These are phyloP conservation scores for Struthidea cinerea DNA, from an alignment of 2,113 vertebrate genomes.

Conservation along the genomic window DNA sequence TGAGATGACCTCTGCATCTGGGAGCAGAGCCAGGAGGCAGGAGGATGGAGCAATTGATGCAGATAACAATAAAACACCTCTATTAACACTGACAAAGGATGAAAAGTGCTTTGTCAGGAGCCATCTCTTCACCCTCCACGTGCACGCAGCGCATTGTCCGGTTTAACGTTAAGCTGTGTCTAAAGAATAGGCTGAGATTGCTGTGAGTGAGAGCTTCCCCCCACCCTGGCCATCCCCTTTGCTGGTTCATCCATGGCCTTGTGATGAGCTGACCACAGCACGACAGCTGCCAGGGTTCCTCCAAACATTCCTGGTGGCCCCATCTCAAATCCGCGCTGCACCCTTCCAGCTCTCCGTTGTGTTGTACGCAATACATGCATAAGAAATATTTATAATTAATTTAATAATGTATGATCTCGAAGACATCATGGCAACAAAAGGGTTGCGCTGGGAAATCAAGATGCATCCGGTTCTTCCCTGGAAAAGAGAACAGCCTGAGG, in stretches of 20 bases:
- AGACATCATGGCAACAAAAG: background rate
- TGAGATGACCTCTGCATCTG: background rate
- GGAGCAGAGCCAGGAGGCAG: background rate
- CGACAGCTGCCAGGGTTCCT: rapidly evolving
- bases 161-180: background rate
- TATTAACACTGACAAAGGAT: background rate
- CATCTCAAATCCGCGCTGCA: background rate
- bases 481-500: background rate
- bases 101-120: background rate
- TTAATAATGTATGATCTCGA: background rate
- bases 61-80: background rate
- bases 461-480: background rate
- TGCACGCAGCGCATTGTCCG: background rate
- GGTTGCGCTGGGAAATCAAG: background rate
- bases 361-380: rapidly evolving
- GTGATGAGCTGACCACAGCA: background rate
- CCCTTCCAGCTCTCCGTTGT: background rate
- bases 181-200: background rate
- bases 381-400: background rate
- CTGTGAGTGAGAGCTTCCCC: background rate
- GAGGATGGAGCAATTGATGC: background rate
- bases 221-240: too few relatives aligned
- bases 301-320: background rate
- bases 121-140: background rate
- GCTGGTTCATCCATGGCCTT: background rate